Evolutionary conservation across 30 jellyfish, hydroid and myxozoan species (phyloP), one percentile per base, ranked within the genome.

Genomic region (Aurelia aurita): DNA sequence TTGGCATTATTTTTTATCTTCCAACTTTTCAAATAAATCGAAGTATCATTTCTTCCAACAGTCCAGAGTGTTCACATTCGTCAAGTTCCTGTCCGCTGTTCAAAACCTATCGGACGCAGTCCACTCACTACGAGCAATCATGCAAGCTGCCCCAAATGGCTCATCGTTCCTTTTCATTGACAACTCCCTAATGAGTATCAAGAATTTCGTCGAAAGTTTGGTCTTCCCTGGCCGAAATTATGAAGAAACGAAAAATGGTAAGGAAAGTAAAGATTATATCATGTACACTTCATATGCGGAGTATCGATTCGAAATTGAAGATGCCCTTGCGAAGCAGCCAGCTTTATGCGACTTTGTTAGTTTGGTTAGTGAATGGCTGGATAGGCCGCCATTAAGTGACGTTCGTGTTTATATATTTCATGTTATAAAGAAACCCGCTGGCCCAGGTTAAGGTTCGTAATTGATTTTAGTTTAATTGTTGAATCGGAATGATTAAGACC

Each of bases 361-460:
- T 47, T 87, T 94, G 27, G 90, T 94, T 20, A 74, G 63, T 66
- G 99, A 94, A 45, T 94, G 99, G 99, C 84, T 94, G n/a, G 97
- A 94, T 65, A 83, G 99, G 79, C 99, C 99, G 4, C 99, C 99
- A 7, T 60, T 94, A 27, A 94, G 90, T 77, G 99, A 94, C 69
- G 80, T 94, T 47, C 88, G 99, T 2, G 95, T 94, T 66, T 94
- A 69, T 58, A 74, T 94, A 23, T 94, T 94, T 65, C 96, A 89
- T 44, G 91, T 94, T 18, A 55, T 55, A 51, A 94, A 94, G 89
- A 87, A 93, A 82, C 15, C 51, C 14, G 51, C 51, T 39, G 1
- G 51, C 9, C 51, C 51, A 39, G 51, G 14, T 39, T 0, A 39
- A 39, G 51, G 51, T 39, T 39, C 51, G 12, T 39, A 39, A 39